Conservation (phyloP, 1,140 invertebrate species). For the Oscheius sp. region DNA sequence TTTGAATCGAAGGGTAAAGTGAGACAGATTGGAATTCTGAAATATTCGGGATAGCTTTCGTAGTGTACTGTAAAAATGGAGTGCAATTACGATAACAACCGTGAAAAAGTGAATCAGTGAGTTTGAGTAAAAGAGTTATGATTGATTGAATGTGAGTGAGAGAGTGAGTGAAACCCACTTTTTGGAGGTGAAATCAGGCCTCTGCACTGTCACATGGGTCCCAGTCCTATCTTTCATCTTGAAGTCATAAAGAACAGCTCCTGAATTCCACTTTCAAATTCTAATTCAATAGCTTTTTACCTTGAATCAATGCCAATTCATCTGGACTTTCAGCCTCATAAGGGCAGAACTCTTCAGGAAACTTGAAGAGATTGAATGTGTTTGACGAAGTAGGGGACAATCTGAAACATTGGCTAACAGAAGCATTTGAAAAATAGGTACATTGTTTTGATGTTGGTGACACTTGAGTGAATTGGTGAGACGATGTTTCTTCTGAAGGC, state of each 20-base stretch:
- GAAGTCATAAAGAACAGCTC: slow-evolving; percentile 15
- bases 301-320: slow-evolving; percentile 63
- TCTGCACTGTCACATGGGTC: slow-evolving; percentile 88
- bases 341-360: slow-evolving; percentile 4
- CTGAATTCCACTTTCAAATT: not conserved
- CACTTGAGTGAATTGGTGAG: not conserved
- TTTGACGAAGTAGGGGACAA: not conserved
- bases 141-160: slow-evolving; percentile 68
- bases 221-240: slow-evolving; percentile 15
- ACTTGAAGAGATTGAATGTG: not conserved
- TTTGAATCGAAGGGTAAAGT: slow-evolving; percentile 84
- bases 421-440: not conserved
- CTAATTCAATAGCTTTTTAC: slow-evolving; percentile 17
- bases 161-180: slow-evolving; percentile 72
- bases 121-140: no score
- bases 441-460: not conserved
- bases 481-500: slow-evolving; percentile 1
- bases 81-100: no score
- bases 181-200: slow-evolving; percentile 78
- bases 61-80: no score
- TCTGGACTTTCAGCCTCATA: slow-evolving; percentile 61
- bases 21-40: slow-evolving; percentile 82
- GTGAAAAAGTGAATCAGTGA: no score
- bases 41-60: no score
- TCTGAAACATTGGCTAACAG: not conserved